Evolutionary conservation across 2,888 invertebrate genomes (phyloP).

Genomic region (Pediacus dermestoides): DNA sequence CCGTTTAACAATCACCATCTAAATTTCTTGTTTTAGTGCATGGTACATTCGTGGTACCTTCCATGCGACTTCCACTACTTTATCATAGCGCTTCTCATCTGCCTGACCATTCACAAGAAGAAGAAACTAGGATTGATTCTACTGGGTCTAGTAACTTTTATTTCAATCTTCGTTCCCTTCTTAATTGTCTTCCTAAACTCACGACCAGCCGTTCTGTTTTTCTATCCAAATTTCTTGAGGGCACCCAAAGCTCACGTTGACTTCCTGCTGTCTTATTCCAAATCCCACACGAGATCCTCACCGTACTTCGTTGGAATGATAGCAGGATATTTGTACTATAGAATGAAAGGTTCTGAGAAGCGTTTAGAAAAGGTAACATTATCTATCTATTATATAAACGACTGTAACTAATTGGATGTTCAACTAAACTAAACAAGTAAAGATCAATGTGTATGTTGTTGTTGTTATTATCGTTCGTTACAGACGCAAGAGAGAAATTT

Average conservation of each 20-base stretch:
- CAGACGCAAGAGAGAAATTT: too few species aligned
- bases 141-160: constrained; percentile 42
- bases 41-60: constrained; percentile 65
- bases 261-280: constrained; percentile 56
- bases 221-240: constrained; percentile 54
- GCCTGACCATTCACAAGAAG: constrained; percentile 48
- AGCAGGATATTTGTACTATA: constrained; percentile 51
- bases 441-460: too few species aligned
- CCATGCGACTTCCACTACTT: constrained; percentile 69
- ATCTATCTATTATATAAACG: too few species aligned
- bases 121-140: constrained; percentile 47
- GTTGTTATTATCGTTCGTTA: too few species aligned
- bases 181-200: constrained; percentile 51
- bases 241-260: constrained; percentile 53
- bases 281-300: constrained; percentile 57
- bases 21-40: constrained; percentile 54
- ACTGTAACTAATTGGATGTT: too few species aligned
- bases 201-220: constrained; percentile 53
- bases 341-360: constrained; percentile 36
- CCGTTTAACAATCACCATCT: background rate
- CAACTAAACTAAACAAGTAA: too few species aligned
- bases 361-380: constrained; percentile 42
- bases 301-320: constrained; percentile 58
- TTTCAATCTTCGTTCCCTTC: constrained; percentile 53
- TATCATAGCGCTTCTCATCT: constrained; percentile 52